phyloP scores from a whole-genome alignment of 1,140 invertebrate species.

The Drosophila seguyi region DNA sequence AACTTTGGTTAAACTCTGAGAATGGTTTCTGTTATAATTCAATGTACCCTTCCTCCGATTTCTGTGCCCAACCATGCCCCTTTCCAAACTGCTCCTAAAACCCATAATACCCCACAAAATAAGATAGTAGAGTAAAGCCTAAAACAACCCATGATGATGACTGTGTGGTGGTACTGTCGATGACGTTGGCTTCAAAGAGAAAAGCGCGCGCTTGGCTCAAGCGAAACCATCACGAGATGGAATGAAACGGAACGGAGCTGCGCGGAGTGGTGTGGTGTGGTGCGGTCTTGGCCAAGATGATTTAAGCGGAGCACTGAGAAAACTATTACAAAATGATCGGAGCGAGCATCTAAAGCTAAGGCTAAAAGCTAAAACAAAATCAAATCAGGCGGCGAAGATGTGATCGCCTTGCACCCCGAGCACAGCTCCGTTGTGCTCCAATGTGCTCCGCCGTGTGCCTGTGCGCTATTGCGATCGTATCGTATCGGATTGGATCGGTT shows the following conservation, averaged over 20 bases:
- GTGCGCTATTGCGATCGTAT: slow-evolving; percentile 64
- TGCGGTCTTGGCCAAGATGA: slow-evolving; percentile 55
- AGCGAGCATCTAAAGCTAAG: slow-evolving; percentile 27
- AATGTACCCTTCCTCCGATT: too few relatives aligned
- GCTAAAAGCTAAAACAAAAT: slow-evolving; percentile 65
- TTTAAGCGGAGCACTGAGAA: slow-evolving; percentile 77
- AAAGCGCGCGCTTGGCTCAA: slow-evolving; percentile 61
- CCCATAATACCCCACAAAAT: neutral
- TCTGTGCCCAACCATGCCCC: neutral
- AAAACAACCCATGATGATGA: slow-evolving; percentile 32
- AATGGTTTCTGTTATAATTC: neutral
- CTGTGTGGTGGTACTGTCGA: slow-evolving; percentile 47
- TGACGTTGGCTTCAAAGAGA: slow-evolving; percentile 72
- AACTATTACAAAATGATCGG: slow-evolving; percentile 81
- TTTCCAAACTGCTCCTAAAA: neutral
- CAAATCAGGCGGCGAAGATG: slow-evolving; percentile 74
- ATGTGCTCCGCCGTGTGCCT: neutral
- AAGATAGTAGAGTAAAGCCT: neutral
- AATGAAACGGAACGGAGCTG: slow-evolving; percentile 19
- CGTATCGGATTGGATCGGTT: slow-evolving; percentile 83
- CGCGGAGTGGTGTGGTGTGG: neutral
- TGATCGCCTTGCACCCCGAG: slow-evolving; percentile 22
- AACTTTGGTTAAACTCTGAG: neutral
- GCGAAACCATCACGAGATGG: slow-evolving; percentile 51
- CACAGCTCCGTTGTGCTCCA: neutral